A percentile compares a stretch with the other conserved stretches of the same genome.
Conservation (phyloP, 2,113 vertebrate genomes). For the Bubalus kerabau region DNA sequence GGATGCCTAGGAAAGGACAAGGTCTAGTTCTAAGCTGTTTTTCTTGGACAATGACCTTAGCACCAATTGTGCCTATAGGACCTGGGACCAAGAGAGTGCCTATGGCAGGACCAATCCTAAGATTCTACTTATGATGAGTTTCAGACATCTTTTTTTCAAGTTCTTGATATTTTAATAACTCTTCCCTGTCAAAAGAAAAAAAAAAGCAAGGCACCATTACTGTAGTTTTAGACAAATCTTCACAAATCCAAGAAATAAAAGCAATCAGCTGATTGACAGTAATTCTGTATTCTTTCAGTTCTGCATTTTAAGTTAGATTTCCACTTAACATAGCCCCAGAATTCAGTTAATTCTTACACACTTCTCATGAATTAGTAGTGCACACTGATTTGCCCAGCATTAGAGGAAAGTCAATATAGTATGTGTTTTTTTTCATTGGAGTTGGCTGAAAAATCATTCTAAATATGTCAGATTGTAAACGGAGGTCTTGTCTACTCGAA, state of each 20-base stretch:
- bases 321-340: background rate
- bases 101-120: background rate
- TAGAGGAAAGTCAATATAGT: background rate
- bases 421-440: background rate
- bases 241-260: background rate
- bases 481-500: background rate
- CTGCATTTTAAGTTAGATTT: slow-evolving; percentile 1
- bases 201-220: background rate
- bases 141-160: background rate
- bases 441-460: background rate
- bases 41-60: background rate
- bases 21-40: background rate
- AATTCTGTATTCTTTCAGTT: background rate
- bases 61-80: background rate
- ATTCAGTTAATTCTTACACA: slow-evolving; percentile 22
- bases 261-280: background rate
- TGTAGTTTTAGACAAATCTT: background rate
- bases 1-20: background rate
- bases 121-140: background rate
- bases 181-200: background rate
- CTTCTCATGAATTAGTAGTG: background rate
- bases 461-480: background rate
- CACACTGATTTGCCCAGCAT: background rate
- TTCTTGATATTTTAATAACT: background rate
- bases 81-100: background rate